phyloP scores from a whole-genome alignment of 2,888 invertebrate species.

The Boloria selene region DNA sequence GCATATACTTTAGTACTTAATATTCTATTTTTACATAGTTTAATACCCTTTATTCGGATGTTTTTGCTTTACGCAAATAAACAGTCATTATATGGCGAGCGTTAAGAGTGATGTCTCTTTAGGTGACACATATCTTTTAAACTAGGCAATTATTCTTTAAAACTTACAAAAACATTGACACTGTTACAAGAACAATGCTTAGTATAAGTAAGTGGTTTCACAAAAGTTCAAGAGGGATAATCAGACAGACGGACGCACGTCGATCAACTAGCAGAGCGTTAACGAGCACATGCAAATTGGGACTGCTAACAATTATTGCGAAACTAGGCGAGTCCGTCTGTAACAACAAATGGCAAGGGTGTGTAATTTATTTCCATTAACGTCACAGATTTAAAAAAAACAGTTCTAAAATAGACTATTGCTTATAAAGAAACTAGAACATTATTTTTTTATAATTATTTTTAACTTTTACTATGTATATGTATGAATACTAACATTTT shows the following conservation, averaged over 20 bases:
- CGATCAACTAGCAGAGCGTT: conserved; percentile 66
- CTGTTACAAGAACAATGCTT: conserved; percentile 38
- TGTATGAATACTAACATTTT: too few relatives aligned
- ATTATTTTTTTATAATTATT: not conserved
- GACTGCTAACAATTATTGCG: conserved; percentile 67
- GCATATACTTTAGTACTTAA: too few relatives aligned
- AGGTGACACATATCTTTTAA: conserved; percentile 34
- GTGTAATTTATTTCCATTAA: conserved; percentile 27
- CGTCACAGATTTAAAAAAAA: not conserved
- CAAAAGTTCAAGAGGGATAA: conserved; percentile 52
- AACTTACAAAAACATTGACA: conserved; percentile 33
- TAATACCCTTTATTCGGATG: not conserved
- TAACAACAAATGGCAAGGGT: conserved; percentile 36
- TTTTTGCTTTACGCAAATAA: not conserved
- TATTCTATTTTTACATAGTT: not conserved
- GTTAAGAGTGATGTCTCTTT: conserved; percentile 27
- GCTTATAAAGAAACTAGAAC: not conserved
- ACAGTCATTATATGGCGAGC: not conserved
- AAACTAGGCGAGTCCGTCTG: conserved; percentile 32
- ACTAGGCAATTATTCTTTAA: conserved; percentile 33
- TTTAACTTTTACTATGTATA: not conserved
- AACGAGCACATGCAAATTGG: conserved; percentile 80
- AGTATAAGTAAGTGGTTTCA: conserved; percentile 45
- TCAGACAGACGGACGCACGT: conserved; percentile 66
- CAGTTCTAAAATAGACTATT: not conserved